Evolutionary conservation across 2,888 invertebrate species (phyloP).

Genomic region (Macrostomum cliftonense): DNA sequence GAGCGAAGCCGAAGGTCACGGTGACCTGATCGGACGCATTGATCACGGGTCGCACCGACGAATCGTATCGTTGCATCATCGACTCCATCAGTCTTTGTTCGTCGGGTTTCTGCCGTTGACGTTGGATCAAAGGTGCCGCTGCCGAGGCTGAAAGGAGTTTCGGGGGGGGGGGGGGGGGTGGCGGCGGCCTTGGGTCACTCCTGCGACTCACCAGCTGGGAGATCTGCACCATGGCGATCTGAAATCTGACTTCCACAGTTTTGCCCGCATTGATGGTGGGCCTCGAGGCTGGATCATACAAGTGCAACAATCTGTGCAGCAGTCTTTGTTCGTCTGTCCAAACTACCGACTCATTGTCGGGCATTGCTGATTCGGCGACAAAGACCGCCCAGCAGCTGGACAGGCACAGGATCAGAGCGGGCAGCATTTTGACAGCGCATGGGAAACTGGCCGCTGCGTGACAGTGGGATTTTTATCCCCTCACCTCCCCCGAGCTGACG

Average conservation of each 20-base stretch:
- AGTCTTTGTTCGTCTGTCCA: slow-evolving; percentile 27
- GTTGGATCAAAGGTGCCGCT: neutral
- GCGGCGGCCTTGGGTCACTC: too few relatives aligned
- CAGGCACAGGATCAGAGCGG: too few relatives aligned
- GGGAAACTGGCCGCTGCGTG: too few relatives aligned
- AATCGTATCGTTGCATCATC: slow-evolving; percentile 27
- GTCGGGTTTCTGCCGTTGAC: slow-evolving; percentile 18
- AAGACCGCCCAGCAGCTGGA: too few relatives aligned
- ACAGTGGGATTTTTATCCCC: too few relatives aligned
- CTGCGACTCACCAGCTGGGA: slow-evolving; percentile 6
- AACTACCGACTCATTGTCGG: too few relatives aligned
- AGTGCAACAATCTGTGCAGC: slow-evolving; percentile 30
- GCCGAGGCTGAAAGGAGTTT: neutral
- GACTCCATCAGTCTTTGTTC: slow-evolving; percentile 28
- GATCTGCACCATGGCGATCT: slow-evolving; percentile 8
- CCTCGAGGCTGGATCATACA: slow-evolving; percentile 38
- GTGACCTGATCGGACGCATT: slow-evolving; percentile 31
- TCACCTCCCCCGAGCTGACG: too few relatives aligned
- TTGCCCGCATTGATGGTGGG: slow-evolving; percentile 18
- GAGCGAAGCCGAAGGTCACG: slow-evolving; percentile 32
- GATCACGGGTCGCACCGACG: slow-evolving; percentile 31
- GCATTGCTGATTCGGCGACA: too few relatives aligned
- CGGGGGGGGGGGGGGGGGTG: too few relatives aligned
- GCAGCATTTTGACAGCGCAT: too few relatives aligned
- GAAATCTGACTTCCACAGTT: slow-evolving; percentile 7